Conservation (phyloP, 1,140 invertebrate genomes). For the Nephotettix cincticeps region DNA sequence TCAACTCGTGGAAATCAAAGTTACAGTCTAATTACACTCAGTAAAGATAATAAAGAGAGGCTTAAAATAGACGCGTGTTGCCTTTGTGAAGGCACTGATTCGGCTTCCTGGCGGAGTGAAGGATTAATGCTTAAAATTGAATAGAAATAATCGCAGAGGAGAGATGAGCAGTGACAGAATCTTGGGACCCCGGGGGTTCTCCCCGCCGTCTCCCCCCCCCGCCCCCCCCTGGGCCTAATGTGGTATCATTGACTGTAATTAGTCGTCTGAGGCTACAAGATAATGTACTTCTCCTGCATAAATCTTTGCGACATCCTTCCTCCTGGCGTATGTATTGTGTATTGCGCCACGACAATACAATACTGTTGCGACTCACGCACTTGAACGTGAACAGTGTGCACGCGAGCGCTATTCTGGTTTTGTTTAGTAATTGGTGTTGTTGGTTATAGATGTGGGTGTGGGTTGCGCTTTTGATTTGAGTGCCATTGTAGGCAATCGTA, state of each 20-base stretch:
- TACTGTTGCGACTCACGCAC: too few relatives aligned
- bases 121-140: conserved; percentile 7
- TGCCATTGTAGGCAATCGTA: too few relatives aligned
- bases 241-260: conserved; percentile 54
- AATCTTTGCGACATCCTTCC: conserved; percentile 48
- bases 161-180: neutral
- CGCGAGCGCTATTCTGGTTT: too few relatives aligned
- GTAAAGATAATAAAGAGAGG: too few relatives aligned
- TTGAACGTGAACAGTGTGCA: too few relatives aligned
- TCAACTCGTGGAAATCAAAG: too few relatives aligned
- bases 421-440: too few relatives aligned
- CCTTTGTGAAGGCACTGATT: neutral
- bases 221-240: conserved; percentile 48
- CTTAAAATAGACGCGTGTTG: neutral
- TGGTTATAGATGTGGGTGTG: too few relatives aligned
- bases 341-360: too few relatives aligned
- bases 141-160: neutral
- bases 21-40: too few relatives aligned
- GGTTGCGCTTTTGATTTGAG: too few relatives aligned
- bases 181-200: neutral
- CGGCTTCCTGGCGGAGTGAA: neutral
- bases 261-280: conserved; percentile 55
- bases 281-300: conserved; percentile 54
- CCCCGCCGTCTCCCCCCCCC: conserved; percentile 28
- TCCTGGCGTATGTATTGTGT: neutral